Conservation (phyloP, 1,140 invertebrate genomes). For the Oryctes rhinoceros region DNA sequence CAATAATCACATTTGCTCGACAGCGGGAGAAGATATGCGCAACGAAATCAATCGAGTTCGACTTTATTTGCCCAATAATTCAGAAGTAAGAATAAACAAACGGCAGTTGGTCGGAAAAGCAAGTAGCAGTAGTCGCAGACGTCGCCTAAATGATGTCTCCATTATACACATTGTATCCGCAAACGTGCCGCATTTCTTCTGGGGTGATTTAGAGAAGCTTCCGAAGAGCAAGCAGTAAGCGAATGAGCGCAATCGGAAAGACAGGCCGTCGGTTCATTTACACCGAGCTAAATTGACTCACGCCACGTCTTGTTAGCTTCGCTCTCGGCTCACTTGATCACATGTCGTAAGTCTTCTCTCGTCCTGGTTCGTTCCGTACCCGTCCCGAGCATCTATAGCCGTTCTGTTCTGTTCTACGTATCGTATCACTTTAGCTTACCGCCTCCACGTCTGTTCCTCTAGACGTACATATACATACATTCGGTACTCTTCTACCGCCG, state of each 20-base stretch:
- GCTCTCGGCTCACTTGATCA: constrained; percentile 50
- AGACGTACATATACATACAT: background rate
- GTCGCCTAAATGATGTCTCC: constrained; percentile 33
- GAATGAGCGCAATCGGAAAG: constrained; percentile 53
- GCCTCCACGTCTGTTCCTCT: background rate
- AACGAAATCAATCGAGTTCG: constrained; percentile 28
- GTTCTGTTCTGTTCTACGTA: background rate
- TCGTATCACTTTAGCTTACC: constrained; percentile 29
- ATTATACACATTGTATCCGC: constrained; percentile 37
- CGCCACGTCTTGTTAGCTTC: constrained; percentile 52
- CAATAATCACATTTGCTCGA: constrained; percentile 10
- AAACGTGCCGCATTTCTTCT: constrained; percentile 36
- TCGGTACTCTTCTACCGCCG: background rate
- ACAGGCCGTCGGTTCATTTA: constrained; percentile 53
- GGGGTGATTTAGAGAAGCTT: constrained; percentile 31
- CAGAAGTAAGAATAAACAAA: constrained; percentile 37
- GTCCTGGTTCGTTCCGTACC: constrained; percentile 11
- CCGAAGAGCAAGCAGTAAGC: constrained; percentile 42
- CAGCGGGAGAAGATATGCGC: constrained; percentile 13
- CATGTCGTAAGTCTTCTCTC: constrained; percentile 51
- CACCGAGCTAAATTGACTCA: constrained; percentile 53
- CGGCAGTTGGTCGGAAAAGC: constrained; percentile 34
- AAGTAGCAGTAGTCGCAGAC: constrained; percentile 11
- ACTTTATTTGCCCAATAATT: constrained; percentile 36
- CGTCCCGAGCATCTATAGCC: constrained; percentile 24